phyloP scores from a whole-genome alignment of 2,113 vertebrate genomes.

The Glaucomys volans region DNA sequence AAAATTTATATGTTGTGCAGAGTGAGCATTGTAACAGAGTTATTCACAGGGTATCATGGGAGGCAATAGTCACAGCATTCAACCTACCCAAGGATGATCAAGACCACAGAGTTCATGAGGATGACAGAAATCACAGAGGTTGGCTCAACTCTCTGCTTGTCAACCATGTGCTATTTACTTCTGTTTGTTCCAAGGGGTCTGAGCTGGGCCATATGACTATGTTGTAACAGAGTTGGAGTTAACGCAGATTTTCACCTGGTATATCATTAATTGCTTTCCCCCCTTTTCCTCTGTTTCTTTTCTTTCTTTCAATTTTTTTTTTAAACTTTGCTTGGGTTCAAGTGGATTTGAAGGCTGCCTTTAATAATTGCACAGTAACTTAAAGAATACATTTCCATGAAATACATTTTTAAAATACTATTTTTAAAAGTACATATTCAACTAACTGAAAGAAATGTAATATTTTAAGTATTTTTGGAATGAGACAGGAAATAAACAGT shows the following conservation, averaged over 20 bases:
- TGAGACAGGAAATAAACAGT: neutral
- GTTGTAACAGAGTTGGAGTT: neutral
- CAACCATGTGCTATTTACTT: neutral
- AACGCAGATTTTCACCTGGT: neutral
- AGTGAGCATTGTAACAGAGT: neutral
- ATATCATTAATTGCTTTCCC: neutral
- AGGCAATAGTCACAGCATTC: neutral
- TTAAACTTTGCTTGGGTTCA: neutral
- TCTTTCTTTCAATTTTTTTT: neutral
- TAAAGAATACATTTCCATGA: neutral
- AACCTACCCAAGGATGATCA: neutral
- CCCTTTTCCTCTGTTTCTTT: no score
- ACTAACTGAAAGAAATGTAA: neutral
- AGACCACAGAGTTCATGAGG: neutral
- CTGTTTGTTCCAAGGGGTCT: neutral
- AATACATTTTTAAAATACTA: neutral
- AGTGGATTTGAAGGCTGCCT: neutral
- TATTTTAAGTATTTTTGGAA: neutral
- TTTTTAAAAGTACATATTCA: neutral
- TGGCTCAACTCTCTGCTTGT: neutral
- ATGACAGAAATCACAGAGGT: neutral
- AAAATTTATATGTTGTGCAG: neutral
- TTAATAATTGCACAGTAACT: neutral
- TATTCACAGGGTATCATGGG: neutral
- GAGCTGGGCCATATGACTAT: neutral